A percentile compares a stretch with the other conserved stretches of the same genome.
These are phyloP conservation scores for Troides aeacus DNA, from an alignment of 2,888 invertebrate species.

Conservation along the genomic window DNA sequence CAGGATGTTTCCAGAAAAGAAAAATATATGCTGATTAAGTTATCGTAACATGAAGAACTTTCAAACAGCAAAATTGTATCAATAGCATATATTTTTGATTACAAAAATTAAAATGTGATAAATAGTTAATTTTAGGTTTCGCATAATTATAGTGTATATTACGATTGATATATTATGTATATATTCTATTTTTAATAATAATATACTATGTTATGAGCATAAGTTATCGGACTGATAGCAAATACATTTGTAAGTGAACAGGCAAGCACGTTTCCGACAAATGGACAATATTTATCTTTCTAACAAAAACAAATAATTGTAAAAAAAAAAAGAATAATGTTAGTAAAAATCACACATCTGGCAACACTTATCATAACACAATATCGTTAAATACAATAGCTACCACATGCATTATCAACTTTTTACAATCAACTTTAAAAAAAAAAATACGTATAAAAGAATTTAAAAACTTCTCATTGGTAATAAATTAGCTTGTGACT, in stretches of 20 bases:
- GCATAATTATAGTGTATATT: too few relatives aligned
- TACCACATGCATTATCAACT: constrained; percentile 62
- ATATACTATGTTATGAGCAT: not conserved
- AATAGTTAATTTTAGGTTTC: too few relatives aligned
- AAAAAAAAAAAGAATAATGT: constrained; percentile 41
- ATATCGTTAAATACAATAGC: constrained; percentile 47
- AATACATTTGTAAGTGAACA: constrained; percentile 23
- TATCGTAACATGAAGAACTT: too few relatives aligned
- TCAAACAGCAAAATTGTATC: too few relatives aligned
- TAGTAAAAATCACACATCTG: constrained; percentile 71
- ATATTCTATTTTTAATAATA: too few relatives aligned
- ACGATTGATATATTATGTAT: too few relatives aligned
- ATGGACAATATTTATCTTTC: constrained; percentile 19
- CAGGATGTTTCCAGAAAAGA: too few relatives aligned
- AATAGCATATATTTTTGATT: too few relatives aligned
- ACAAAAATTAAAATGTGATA: too few relatives aligned
- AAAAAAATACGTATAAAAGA: constrained; percentile 55
- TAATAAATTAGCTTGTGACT: constrained; percentile 80
- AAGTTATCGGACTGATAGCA: constrained; percentile 20
- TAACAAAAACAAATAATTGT: not conserved
- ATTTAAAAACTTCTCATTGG: constrained; percentile 78
- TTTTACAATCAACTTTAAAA: constrained; percentile 68
- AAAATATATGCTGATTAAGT: too few relatives aligned
- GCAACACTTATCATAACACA: constrained; percentile 58
- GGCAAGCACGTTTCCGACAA: constrained; percentile 22